These are phyloP conservation scores for Mesorhabditis sp. DNA, from an alignment of 2,888 invertebrate genomes.

Conservation along the genomic window DNA sequence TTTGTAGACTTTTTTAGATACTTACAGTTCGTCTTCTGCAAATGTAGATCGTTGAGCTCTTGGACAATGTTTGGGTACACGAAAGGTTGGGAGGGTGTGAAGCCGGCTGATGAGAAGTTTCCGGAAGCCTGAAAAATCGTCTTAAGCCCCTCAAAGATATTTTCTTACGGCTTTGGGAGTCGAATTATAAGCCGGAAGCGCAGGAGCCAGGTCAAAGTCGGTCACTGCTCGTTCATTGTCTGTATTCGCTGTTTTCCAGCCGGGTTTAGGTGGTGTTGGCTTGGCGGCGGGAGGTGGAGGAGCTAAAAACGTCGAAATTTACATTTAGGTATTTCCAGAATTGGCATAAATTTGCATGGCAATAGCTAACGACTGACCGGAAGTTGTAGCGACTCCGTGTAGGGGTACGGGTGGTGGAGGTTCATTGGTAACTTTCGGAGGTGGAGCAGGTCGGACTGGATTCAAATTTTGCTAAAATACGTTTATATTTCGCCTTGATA, in stretches of 20 bases:
- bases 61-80: not conserved
- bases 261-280: not conserved
- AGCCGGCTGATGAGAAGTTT: not conserved
- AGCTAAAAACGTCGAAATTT: not conserved
- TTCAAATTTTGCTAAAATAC: not conserved
- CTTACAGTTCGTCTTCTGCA: not conserved
- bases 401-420: conserved; percentile 16
- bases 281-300: not conserved
- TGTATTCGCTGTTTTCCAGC: no score
- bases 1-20: not conserved
- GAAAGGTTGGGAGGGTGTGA: conserved; percentile 2
- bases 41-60: not conserved
- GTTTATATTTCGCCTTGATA: not conserved
- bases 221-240: not conserved
- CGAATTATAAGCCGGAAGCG: not conserved
- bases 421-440: conserved; percentile 12
- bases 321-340: not conserved
- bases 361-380: not conserved
- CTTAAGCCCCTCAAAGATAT: not conserved
- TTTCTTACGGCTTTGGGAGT: not conserved
- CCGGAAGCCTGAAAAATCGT: conserved; percentile 1
- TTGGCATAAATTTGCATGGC: not conserved
- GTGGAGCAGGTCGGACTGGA: conserved; percentile 7
- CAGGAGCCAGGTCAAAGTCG: not conserved
- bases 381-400: conserved; percentile 11